A percentile compares a stretch with the other conserved stretches of the same genome.
Evolutionary conservation across 2,113 vertebrate species (phyloP).

Genomic region (Caranx melampygus): DNA sequence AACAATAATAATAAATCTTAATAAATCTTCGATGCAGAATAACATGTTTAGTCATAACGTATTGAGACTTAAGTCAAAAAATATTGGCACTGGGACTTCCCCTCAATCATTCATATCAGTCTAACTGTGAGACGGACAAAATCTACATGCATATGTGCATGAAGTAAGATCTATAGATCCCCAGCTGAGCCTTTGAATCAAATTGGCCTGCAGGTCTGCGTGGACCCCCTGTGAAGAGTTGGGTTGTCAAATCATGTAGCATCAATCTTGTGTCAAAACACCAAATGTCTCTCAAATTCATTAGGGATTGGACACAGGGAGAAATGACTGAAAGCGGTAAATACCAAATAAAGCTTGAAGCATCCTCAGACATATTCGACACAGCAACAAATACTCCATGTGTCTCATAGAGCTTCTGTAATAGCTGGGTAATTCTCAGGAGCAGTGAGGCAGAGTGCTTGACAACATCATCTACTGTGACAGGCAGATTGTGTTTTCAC

Average conservation of each 20-base stretch:
- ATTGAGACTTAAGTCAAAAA: background rate
- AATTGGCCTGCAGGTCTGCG: constrained; percentile 73
- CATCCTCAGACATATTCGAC: constrained; percentile 69
- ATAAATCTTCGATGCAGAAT: too few species aligned
- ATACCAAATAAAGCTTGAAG: constrained; percentile 69
- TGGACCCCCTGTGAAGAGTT: constrained; percentile 58
- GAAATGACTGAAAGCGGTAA: constrained; percentile 67
- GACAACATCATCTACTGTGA: constrained; percentile 85
- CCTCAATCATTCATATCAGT: constrained; percentile 13
- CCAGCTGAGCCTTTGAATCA: constrained; percentile 61
- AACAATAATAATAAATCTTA: background rate
- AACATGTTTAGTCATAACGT: background rate
- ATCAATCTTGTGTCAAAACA: constrained; percentile 72
- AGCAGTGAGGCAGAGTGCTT: constrained; percentile 74
- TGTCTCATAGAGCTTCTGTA: constrained; percentile 60
- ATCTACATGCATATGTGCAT: constrained; percentile 7
- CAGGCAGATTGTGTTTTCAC: constrained; percentile 85
- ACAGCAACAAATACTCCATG: constrained; percentile 65
- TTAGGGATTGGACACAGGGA: constrained; percentile 53
- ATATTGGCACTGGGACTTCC: background rate
- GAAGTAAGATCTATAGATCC: constrained; percentile 39
- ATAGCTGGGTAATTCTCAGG: constrained; percentile 79
- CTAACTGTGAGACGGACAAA: constrained; percentile 15
- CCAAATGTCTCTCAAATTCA: constrained; percentile 69
- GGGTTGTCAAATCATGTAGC: constrained; percentile 69